These are phyloP conservation scores for Loriculus beryllinus DNA, from an alignment of 2,797 vertebrate genomes.

Conservation along the genomic window DNA sequence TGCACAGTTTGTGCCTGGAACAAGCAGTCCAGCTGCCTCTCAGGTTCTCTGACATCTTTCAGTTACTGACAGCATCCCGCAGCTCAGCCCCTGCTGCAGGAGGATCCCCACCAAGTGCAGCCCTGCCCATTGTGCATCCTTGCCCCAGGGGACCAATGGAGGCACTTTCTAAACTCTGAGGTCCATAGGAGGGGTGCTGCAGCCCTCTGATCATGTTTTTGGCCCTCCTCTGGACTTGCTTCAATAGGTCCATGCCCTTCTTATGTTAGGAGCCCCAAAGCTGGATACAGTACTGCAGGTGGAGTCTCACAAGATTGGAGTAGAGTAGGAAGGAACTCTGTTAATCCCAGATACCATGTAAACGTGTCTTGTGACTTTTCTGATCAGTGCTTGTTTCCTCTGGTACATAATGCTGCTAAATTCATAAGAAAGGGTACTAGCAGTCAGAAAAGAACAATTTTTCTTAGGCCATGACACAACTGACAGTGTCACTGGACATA, in stretches of 20 bases:
- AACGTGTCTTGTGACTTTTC: not conserved
- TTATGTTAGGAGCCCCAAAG: not conserved
- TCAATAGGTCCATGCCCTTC: not conserved
- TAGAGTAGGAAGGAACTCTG: not conserved
- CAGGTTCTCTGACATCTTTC: not conserved
- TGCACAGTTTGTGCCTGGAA: not conserved
- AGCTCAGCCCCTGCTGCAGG: not conserved
- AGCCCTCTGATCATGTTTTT: not conserved
- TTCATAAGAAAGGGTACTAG: not conserved
- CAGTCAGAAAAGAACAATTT: slow-evolving; percentile 9
- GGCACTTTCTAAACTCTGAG: not conserved
- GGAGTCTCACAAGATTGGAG: not conserved
- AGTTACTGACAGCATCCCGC: not conserved
- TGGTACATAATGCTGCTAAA: not conserved
- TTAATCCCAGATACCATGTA: not conserved
- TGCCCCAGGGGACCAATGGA: not conserved
- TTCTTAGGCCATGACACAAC: not conserved
- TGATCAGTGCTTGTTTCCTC: not conserved
- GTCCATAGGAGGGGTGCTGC: not conserved
- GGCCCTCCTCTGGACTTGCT: not conserved
- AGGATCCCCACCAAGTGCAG: not conserved
- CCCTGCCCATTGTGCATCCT: not conserved
- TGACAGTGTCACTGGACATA: slow-evolving; percentile 9
- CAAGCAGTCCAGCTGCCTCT: not conserved
- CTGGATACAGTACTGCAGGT: not conserved